Conservation (phyloP, 2,797 vertebrate species). For the Amblyopsis hoosieri region DNA sequence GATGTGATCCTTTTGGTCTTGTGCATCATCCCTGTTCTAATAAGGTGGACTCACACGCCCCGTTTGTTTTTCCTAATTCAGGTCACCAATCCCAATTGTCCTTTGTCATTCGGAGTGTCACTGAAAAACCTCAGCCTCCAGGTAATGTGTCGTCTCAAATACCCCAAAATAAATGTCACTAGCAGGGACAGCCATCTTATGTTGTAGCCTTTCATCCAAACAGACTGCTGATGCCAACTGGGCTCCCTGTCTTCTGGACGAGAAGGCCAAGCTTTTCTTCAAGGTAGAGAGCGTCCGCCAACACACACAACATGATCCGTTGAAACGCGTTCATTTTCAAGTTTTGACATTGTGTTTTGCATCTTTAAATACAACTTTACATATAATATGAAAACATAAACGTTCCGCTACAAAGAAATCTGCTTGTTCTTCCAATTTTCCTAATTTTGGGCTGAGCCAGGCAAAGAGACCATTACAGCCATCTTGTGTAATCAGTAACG, state of each 20-base stretch:
- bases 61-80: constrained; percentile 51
- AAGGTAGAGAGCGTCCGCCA: constrained; percentile 79
- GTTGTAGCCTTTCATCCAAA: not conserved
- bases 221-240: constrained; percentile 93
- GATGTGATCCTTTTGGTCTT: too few species aligned
- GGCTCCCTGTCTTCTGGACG: constrained; percentile 93
- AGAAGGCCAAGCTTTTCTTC: constrained; percentile 90
- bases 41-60: too few species aligned
- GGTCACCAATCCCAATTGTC: constrained; percentile 90
- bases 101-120: constrained; percentile 93
- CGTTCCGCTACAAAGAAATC: too few species aligned
- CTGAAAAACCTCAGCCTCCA: constrained; percentile 97
- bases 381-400: too few species aligned
- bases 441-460: not conserved
- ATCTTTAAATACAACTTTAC: too few species aligned
- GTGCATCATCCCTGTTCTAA: too few species aligned
- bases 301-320: not conserved
- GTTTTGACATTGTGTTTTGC: not conserved
- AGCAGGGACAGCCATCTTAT: not conserved
- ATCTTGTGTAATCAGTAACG: not conserved
- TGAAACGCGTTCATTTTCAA: not conserved
- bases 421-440: too few species aligned
- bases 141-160: constrained; percentile 72
- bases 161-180: not conserved
- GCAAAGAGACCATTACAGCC: not conserved